Base-by-base conservation (phyloP, 1,140 invertebrate species). In the Thaumetopoea pityocampa region DNA sequence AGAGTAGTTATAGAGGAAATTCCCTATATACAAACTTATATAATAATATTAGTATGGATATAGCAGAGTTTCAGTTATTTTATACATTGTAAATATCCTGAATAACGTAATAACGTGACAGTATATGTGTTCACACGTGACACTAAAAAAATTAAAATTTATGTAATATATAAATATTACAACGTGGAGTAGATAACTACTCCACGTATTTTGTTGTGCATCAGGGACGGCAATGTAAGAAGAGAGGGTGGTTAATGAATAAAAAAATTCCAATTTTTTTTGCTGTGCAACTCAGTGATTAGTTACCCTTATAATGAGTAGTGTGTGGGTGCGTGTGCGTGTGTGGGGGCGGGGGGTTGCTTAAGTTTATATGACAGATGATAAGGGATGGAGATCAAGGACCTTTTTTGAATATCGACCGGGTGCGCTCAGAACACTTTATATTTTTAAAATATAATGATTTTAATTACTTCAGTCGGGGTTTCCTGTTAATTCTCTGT, bases 171-270 rank as follows among this genome's bases (percentile, higher is more conserved):
- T n/a, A n/a, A 29, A 30, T 19, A 43, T 46, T n/a, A 44, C 28
- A 26, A 43, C 5, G 28, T 24, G 14, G 12, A 6, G 20, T 33
- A 46, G 48, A 43, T 32, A 7, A 4, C 33, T 7, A 15, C 62
- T 76, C 69, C 30, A 66, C 9, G 34, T 29, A 4, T 64, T 58
- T 51, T 38, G 30, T 24, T 63, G 55, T 62, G 44, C 44, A 53
- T 56, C 51, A 58, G 54, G 59, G 61, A 67, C 61, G 61, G 59
- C 52, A 50, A 62, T 48, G 54, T 69, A 77, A 78, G 71, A 60
- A 69, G 71, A 70, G 77, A 76, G 79, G 79, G 76, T 77, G 79
- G 71, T 80, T 83, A 83, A 83, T 83, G 79, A 83, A 80, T 80
- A 80, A 83, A 83, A 82, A 83, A 83, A 74, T 69, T 60, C 68